phyloP scores from a whole-genome alignment of 2,888 invertebrate genomes.

The Podabrus alpinus region DNA sequence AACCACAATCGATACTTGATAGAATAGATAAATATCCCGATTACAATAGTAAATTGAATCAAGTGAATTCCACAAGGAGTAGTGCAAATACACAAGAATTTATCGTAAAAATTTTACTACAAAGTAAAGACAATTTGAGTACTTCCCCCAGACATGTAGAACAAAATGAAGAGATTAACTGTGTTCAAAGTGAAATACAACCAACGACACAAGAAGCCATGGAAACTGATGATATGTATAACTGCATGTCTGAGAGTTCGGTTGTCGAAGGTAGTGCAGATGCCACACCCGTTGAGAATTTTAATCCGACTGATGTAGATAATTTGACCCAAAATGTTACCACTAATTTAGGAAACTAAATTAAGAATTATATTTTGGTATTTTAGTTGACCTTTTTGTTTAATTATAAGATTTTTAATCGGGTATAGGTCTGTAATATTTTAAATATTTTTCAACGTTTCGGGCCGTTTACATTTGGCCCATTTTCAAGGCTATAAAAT shows the following conservation, averaged over 20 bases:
- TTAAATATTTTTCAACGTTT: no score
- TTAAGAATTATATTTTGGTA: background rate
- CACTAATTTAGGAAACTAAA: background rate
- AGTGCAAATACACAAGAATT: background rate
- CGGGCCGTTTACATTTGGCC: no score
- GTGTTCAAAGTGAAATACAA: background rate
- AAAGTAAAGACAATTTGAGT: slow-evolving; percentile 5
- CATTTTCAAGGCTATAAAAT: no score
- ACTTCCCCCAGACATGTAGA: background rate
- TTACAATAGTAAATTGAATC: background rate
- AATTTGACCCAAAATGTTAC: background rate
- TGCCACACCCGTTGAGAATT: background rate
- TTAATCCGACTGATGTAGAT: background rate
- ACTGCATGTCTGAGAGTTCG: no score
- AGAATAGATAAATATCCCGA: slow-evolving; percentile 24
- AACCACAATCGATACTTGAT: slow-evolving; percentile 27
- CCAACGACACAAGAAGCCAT: background rate
- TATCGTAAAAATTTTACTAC: slow-evolving; percentile 11
- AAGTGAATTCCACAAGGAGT: background rate
- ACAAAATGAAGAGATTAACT: background rate
- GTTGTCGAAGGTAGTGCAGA: background rate
- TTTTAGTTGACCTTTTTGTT: no score
- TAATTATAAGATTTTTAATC: no score
- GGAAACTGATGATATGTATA: background rate
- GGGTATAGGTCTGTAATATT: no score